Conservation (phyloP, 2,888 invertebrate species). For the Ormyrus rosae region DNA sequence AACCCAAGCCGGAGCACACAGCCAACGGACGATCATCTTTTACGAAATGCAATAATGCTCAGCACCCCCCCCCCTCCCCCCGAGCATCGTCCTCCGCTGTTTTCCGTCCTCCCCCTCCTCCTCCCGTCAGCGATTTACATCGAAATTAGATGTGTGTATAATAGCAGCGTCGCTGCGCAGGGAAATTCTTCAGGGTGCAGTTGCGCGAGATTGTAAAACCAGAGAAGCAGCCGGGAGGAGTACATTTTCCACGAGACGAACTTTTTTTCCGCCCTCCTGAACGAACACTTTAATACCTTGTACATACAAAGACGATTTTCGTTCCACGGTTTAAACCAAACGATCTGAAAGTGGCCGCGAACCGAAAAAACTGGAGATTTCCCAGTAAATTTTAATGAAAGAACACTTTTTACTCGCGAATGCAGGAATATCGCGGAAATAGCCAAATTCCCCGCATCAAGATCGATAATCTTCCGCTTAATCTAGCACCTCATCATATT, state of each 20-base stretch:
- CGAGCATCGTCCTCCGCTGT: background rate
- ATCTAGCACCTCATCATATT: background rate
- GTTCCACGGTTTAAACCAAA: background rate
- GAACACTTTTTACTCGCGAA: background rate
- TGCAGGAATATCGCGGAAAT: no score
- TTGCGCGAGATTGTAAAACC: no score
- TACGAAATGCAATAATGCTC: conserved; percentile 49
- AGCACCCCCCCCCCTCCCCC: no score
- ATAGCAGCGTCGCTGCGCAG: no score
- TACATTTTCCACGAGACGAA: no score
- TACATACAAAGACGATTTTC: background rate
- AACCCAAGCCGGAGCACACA: background rate
- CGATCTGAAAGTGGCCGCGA: background rate
- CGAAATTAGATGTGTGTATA: conserved; percentile 24
- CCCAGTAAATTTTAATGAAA: background rate
- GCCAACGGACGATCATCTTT: conserved; percentile 34
- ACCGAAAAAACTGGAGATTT: background rate
- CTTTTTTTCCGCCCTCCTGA: no score
- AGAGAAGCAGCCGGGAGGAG: no score
- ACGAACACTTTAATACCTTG: no score
- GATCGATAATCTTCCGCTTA: no score
- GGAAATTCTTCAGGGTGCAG: no score
- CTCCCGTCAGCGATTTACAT: conserved; percentile 38
- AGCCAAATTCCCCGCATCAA: no score
- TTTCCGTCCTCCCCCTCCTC: background rate